Conservation (phyloP, 2,797 vertebrate genomes). For the Agapornis canus region DNA sequence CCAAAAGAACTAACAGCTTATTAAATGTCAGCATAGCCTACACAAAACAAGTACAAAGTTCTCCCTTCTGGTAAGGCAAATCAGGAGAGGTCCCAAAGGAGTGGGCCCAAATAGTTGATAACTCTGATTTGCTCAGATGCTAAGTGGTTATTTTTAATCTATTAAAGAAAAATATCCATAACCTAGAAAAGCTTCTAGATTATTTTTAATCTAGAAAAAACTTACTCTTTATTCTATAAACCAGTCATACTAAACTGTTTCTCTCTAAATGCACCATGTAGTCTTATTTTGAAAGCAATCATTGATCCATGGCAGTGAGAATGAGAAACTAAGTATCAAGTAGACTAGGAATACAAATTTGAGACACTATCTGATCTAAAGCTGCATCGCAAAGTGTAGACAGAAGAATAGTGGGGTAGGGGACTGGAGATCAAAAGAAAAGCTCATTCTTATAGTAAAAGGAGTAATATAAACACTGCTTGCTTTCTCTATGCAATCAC, state of each 20-base stretch:
- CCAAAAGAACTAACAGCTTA: not conserved
- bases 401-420: accelerated
- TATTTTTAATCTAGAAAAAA: not conserved
- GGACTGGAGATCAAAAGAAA: not conserved
- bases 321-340: not conserved
- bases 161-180: not conserved
- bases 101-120: not conserved
- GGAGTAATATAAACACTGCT: not conserved
- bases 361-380: not conserved
- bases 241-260: not conserved
- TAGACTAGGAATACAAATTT: not conserved
- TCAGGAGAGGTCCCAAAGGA: not conserved
- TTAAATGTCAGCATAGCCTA: not conserved
- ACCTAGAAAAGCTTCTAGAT: not conserved
- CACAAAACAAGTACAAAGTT: not conserved
- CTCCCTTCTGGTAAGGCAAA: not conserved
- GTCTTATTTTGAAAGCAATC: not conserved
- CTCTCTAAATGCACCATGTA: not conserved
- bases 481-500: not conserved
- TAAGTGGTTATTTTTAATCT: not conserved
- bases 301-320: accelerated
- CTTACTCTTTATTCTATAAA: not conserved
- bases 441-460: not conserved
- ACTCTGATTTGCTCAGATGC: not conserved
- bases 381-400: not conserved